phyloP scores from a whole-genome alignment of 1,140 invertebrate genomes.

The Lepidostoma basale region DNA sequence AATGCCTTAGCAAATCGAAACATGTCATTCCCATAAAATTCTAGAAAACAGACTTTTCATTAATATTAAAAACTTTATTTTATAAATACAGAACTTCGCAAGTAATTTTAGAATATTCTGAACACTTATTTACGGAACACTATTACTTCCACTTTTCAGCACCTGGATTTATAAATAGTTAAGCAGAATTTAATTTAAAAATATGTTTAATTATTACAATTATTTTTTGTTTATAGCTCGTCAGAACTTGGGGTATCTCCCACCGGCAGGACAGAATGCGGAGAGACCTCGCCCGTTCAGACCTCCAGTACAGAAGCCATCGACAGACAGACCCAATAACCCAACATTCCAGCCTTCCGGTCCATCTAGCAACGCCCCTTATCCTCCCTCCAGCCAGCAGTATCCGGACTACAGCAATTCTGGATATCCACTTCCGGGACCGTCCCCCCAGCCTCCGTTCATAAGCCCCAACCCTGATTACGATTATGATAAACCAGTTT shows the following conservation, averaged over 20 bases:
- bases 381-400: constrained; percentile 49
- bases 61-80: too few relatives aligned
- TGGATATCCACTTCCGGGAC: constrained; percentile 50
- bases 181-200: too few relatives aligned
- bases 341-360: constrained; percentile 57
- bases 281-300: constrained; percentile 72
- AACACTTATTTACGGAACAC: too few relatives aligned
- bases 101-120: too few relatives aligned
- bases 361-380: constrained; percentile 48
- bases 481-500: constrained; percentile 37
- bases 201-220: neutral
- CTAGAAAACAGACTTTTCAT: too few relatives aligned
- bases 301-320: constrained; percentile 55
- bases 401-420: constrained; percentile 46
- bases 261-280: constrained; percentile 66
- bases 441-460: constrained; percentile 48
- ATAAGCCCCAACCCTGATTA: constrained; percentile 33
- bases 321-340: constrained; percentile 46
- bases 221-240: constrained; percentile 62
- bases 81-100: too few relatives aligned
- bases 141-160: too few relatives aligned
- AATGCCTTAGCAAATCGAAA: too few relatives aligned
- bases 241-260: constrained; percentile 64
- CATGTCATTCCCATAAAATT: too few relatives aligned
- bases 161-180: too few relatives aligned